Base-by-base conservation (phyloP, 2,113 vertebrate species). In the Penelope pileata region DNA sequence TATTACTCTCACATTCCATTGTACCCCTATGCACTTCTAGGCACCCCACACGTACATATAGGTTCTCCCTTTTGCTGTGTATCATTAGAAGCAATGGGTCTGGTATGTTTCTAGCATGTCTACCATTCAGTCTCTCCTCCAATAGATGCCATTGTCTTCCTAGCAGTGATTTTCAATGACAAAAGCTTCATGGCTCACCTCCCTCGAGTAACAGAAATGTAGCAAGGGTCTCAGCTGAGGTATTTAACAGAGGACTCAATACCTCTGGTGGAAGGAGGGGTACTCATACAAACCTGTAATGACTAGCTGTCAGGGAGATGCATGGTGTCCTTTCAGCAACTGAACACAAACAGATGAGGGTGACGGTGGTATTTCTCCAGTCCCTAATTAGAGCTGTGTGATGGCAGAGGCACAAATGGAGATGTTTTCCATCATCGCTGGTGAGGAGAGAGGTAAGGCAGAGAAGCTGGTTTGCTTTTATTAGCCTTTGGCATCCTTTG, bases 281-380 rank as follows among this genome's bases (percentile, higher is more conserved):
- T 97, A 70, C 58, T 96, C 97, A 94, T 86, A 83, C 36, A 10
- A 91, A 50, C 93, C 94, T 60, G 60, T 97, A 98, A 98, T 97
- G 98, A 98, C 98, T 98, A 98, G 88, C 97, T 98, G 97, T 98
- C 98, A 97, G 95, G 77, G 96, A 98, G 97, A 98, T 96, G 90
- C 97, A 97, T 97, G 96, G 95, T 97, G 97, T 98, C 97, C 98
- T 98, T 98, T 98, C 91, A 95, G 95, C 77, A 64, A 15, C 66
- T 51, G 96, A 96, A 94, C 97, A 96, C 93, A 97, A 97, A 98
- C 90, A 96, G 96, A 98, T 97, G 86, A 95, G 95, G 94, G 91
- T 91, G 96, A 96, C 5, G 7, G 88, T 96, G 97, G 94, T 97
- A 97, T 98, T 98, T 97, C 96, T 96, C 91, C 97, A 96, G 97